Evolutionary conservation across 1,140 invertebrate genomes (phyloP), one percentile per base, ranked within the genome.

Genomic region (Lucilia sericata): DNA sequence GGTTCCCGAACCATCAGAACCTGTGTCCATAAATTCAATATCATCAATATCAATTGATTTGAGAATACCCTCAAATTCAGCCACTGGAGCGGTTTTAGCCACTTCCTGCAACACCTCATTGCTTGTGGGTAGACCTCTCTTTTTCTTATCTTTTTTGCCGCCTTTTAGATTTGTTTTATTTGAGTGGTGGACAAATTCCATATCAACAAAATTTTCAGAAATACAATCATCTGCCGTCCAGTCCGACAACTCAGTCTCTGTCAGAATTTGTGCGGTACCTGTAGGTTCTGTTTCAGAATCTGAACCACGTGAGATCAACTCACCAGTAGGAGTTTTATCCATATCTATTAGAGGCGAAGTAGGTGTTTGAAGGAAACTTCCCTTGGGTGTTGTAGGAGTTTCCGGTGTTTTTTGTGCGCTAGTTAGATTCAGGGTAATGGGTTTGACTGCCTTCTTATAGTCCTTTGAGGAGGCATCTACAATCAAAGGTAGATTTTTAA

Each of bases 211-310:
- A 87, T 96, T 95, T 84, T 96, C 95, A 4, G 95, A 94, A 1
- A 95, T 95, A 21, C 94, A 94, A 85, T 94, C 94, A 86, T 96
- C 96, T 2, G 94, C 93, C 0, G 95, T 96, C 96, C 96, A 97
- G 89, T 97, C 96, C 0, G 96, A 97, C 13, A 96, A 91, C 88
- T 97, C 96, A 0, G 96, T 96, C 90, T 97, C 96, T 0, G 96
- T 96, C 13, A 96, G 91, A 1, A 94, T 95, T 17, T 95, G 93
- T 0, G 94, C 94, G 0, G 94, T 94, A 1, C 93, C 92, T 36
- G 95, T 95, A 30, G 92, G 93, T 82, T 94, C 92, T 10, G 93
- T 94, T 84, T 94, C 92, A 4, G 93, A 93, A 49, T 90, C 87
- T 2, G 88, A 88, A 25, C 87, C 87, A 2, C 85, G 81, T 0